Evolutionary conservation across 2,113 vertebrate genomes (phyloP), one percentile per base, ranked within the genome.

Genomic region (Thoracochromis brauschi): DNA sequence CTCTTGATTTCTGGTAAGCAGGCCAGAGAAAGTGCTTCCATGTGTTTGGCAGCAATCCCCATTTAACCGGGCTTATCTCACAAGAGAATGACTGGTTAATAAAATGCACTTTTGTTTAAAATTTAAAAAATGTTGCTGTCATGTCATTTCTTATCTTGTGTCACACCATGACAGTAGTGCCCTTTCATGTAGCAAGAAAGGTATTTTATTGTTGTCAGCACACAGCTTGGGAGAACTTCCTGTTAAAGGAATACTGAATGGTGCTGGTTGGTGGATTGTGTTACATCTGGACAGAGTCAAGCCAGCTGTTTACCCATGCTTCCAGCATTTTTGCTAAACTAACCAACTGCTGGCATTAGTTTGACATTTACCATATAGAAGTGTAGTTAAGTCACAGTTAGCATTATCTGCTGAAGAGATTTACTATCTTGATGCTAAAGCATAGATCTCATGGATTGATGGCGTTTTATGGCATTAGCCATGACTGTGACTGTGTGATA

Each of bases 21-120:
- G 35, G 80, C 80, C 57, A 81, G 54, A 85, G 79, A 91, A 95
- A 96, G 86, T 85, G 82, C 84, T 95, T 93, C 94, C 94, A 95
- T 92, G 87, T 96, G 95, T 92, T 83, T 31, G 21, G 65, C 82
- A 54, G n/a, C 12, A 45, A 91, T 89, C 57, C 54, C 42, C 24
- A n/a, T 51, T 24, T 58, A 17, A 87, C 38, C 9, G 26, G 63
- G 65, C 55, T 91, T 85, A 81, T 80, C 45, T 87, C 73, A 60
- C 57, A 80, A 82, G 33, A 5, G 75, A 90, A 87, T 49, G 47
- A 13, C 33, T 84, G 75, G 49, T 90, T 73, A 31, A 71, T 81
- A 29, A 82, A 87, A 81, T 8, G 58, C 33, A 10, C 9, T 54
- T 80, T 85, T 58, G 21, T 84, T 83, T 73, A 6, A 82, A 53